Percentiles rank a stretch among this genome's conserved stretches.
Conservation (phyloP, 2,113 vertebrate species). For the Engystomops pustulosus region DNA sequence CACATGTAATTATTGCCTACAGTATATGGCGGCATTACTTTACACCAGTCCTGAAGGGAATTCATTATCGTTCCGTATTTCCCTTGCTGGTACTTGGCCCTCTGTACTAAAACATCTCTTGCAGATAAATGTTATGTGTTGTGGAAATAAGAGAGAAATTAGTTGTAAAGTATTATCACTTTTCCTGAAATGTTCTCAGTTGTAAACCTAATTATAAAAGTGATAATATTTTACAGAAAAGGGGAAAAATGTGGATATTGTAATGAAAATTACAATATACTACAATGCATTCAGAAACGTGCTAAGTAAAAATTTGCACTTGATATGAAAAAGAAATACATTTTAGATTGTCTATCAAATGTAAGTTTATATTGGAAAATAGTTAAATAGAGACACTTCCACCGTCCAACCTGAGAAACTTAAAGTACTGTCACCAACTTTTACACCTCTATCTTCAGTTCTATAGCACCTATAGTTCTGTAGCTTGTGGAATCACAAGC, state of each 20-base stretch:
- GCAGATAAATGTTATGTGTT: constrained; percentile 8
- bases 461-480: too few species aligned
- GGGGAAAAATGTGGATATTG: too few species aligned
- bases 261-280: not conserved
- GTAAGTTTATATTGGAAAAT: too few species aligned
- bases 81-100: not conserved
- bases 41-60: constrained; percentile 25
- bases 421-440: too few species aligned
- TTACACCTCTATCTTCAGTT: too few species aligned
- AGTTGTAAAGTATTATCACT: constrained; percentile 6
- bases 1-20: constrained; percentile 11
- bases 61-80: constrained; percentile 14
- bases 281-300: too few species aligned
- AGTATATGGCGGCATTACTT: constrained; percentile 1
- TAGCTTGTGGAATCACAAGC: too few species aligned
- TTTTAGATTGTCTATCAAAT: too few species aligned
- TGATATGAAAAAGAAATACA: too few species aligned
- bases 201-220: not conserved
- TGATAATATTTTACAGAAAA: not conserved
- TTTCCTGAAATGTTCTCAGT: not conserved
- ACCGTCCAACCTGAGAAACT: too few species aligned
- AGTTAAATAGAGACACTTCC: too few species aligned
- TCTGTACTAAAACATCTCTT: not conserved
- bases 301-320: too few species aligned
- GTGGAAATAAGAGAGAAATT: not conserved